phyloP scores from a whole-genome alignment of 2,113 vertebrate species.

The Alaudala cheleensis region DNA sequence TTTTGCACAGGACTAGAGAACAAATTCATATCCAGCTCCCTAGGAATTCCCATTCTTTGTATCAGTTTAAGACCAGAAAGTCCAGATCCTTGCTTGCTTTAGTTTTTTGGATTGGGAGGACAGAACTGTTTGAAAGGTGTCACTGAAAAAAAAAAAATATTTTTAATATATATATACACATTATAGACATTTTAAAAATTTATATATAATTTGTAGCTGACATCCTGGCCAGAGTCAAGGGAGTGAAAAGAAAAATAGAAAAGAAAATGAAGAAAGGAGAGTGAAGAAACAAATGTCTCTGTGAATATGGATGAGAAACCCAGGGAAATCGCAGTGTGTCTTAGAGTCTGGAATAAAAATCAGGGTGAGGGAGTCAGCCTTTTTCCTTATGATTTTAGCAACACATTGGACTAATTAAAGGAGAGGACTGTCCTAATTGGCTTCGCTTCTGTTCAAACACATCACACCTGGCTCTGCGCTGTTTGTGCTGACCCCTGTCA shows the following conservation, averaged over 20 bases:
- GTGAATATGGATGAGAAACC: not conserved
- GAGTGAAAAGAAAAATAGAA: not conserved
- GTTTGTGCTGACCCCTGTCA: not conserved
- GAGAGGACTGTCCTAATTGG: not conserved
- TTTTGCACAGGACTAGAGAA: not conserved
- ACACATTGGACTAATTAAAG: not conserved
- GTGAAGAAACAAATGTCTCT: not conserved
- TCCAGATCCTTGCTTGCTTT: not conserved
- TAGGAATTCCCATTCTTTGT: not conserved
- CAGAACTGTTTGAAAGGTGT: not conserved
- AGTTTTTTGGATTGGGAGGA: not conserved
- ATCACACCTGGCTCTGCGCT: conserved; percentile 24
- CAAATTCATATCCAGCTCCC: not conserved
- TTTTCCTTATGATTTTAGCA: not conserved
- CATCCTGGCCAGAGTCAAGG: not conserved
- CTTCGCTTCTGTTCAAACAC: not conserved
- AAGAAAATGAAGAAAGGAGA: not conserved
- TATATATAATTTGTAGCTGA: not conserved
- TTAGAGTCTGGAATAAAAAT: not conserved
- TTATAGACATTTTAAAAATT: not conserved
- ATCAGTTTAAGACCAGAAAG: not conserved
- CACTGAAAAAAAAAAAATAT: not conserved
- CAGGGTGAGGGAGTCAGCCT: not conserved
- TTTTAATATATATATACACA: too few relatives aligned
- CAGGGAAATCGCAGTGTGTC: not conserved